Evolutionary conservation across 1,140 invertebrate species (phyloP).

Genomic region (Cydia amplana): DNA sequence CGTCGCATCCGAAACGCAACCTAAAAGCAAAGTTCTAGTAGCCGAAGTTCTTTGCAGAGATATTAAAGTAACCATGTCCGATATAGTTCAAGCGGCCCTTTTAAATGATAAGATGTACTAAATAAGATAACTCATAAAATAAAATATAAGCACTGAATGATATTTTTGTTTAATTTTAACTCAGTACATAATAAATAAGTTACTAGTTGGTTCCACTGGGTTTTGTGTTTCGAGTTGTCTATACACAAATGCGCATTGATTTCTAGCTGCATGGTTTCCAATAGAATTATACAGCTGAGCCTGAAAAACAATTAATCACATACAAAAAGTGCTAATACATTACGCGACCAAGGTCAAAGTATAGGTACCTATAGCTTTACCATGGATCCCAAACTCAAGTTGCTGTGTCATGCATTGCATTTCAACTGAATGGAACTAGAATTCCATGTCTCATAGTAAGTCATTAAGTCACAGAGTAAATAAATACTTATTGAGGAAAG

Average conservation of each 20-base stretch:
- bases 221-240: conserved; percentile 85
- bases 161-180: conserved; percentile 53
- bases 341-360: too few relatives aligned
- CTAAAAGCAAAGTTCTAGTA: conserved; percentile 76
- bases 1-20: conserved; percentile 77
- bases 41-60: conserved; percentile 83
- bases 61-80: conserved; percentile 82
- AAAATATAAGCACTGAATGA: conserved; percentile 28
- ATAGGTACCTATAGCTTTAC: too few relatives aligned
- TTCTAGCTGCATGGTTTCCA: conserved; percentile 82
- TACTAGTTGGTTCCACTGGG: conserved; percentile 75
- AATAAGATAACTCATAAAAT: conserved; percentile 31
- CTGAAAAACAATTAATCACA: conserved; percentile 69
- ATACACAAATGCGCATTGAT: conserved; percentile 87
- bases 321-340: too few relatives aligned
- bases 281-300: conserved; percentile 85
- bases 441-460: too few relatives aligned
- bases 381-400: too few relatives aligned
- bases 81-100: conserved; percentile 81
- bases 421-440: too few relatives aligned
- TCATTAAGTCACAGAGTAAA: neutral
- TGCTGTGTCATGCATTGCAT: too few relatives aligned
- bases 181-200: conserved; percentile 72
- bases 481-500: neutral
- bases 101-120: conserved; percentile 81